Evolutionary conservation across 2,113 vertebrate species (phyloP), one percentile per base, ranked within the genome.

Genomic region (Nibea coibor): DNA sequence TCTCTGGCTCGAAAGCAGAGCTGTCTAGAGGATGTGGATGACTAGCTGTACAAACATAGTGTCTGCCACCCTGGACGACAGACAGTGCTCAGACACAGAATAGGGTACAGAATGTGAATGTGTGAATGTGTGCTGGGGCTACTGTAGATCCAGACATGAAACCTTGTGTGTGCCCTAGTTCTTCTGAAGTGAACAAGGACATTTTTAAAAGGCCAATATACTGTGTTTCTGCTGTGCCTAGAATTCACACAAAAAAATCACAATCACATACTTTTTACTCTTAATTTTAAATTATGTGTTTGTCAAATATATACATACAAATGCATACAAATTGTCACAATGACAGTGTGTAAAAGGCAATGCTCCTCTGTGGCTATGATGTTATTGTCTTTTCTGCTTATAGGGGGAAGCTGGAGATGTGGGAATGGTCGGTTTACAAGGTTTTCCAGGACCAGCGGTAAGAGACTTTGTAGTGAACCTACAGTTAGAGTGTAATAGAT

Each of bases 361-460:
- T 10, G 24, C 22, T 45, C 17, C 11, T 72, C 3, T 50, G 10
- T 45, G 3, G 24, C 39, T 66, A 20, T 79, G 8, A 62, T 51
- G n/a, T 75, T 4, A 42, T 43, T 86, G 11, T 84, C n/a, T 62
- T 84, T 35, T 77, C 56, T 76, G 22, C 93, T 47, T 82, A 47
- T n/a, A 99, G 98, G 98, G 98, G 58, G 96, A 98, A 85, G 68
- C 93, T 81, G 98, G 98, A 88, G 91, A 96, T 86, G 92, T 80
- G 89, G 98, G 98, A 69, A 92, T 97, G 81, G 94, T 93, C 89
- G 98, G 98, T 26, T 96, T 99, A 86, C 97, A 96, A 78, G 98
- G 98, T 86, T 98, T 98, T 80, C 96, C 96, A 86, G 98, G 98
- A 20, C 97, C 97, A 72, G 96, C 95, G 95, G 98, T 99, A 93